Base-by-base conservation (phyloP, 2,113 vertebrate species). In the Orthonyx spaldingii region DNA sequence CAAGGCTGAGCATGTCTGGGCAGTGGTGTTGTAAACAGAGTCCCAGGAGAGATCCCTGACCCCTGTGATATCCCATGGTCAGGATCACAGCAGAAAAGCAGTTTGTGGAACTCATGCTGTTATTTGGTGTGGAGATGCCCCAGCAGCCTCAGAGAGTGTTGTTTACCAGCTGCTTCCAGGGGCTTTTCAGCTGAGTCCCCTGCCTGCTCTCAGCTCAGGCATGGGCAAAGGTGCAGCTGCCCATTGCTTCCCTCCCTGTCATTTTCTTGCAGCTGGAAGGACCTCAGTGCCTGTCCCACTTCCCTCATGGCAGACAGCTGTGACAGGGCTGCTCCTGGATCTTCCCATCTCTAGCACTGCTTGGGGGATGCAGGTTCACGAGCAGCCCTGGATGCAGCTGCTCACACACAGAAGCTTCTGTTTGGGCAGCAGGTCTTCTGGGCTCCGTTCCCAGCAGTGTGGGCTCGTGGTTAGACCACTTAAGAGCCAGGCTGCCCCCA, bases 381-480 rank as follows among this genome's bases (percentile, higher is more conserved):
- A 4, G 64, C 64, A 66, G 11, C 35, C 11, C 85, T 23, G 83
- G 33, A 0, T 24, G 77, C 77, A 65, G 87, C 87, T 33, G 24
- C 82, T 78, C 3, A 0, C 1, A 53, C 16, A 8, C 10, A 68
- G 20, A 2, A 23, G 46, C 66, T 23, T 24, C 55, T 76, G 68
- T 60, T 53, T 7, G 76, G 64, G 84, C 91, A 91, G 71, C 80
- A 87, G 87, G 30, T 76, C 89, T 11, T 4, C 59, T 42, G 92
- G 92, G 95, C 95, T 80, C 71, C 0, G 0, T 88, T 79, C 96
- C 95, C 94, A 89, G 68, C 59, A n/a, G 3, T 77, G 90, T 86
- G 96, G 92, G 94, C 94, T 90, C 4, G 83, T 89, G 94, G 94
- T 97, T 59, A 89, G 94, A 95, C 90, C 95, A 66, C 90, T 94